Base-by-base conservation (phyloP, 2,113 vertebrate genomes). In the rabbit (Oryctolagus cuniculus) region DNA sequence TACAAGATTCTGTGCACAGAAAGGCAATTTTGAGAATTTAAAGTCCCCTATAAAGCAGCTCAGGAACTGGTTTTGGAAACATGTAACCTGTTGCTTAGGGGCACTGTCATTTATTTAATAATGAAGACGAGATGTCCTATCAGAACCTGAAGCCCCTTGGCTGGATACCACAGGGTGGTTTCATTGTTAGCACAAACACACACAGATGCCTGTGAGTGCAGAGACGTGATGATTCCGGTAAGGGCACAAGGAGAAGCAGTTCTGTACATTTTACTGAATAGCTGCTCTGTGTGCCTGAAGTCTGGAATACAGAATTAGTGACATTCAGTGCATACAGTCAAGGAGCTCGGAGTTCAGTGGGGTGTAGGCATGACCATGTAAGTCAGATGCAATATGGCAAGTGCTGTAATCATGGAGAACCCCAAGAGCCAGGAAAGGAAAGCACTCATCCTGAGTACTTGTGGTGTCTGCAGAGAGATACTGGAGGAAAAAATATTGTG, bases 311-410 rank as follows among this genome's bases (percentile, higher is more conserved):
- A 25, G 15, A 22, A 17, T 67, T 44, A 36, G 53, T 1, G 27
- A 6, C 10, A 38, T 7, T 44, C 10, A 16, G 21, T 0, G 3
- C 10, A 63, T 73, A 27, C 12, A 69, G 10, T n/a, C 67, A 3
- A 25, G 53, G 64, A 44, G 34, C 9, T n/a, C 27, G 2, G 53
- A 17, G 49, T 3, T 53, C 8, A 21, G 6, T 10, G 19, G 34
- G 10, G 29, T 44, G 0, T 1, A 17, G 4, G 2, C 9, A 44
- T 5, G 70, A 1, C 19, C 10, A 2, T 0, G 0, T 2, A 16
- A 84, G 10, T n/a, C 4, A 22, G 63, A 10, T 9, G 22, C 3
- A 15, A 34, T 3, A 89, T 55, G 77, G 31, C 10, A 16, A 16
- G 21, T 10, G 6, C 36, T 1, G 0, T 7, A 10, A 13, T 6